Percentiles rank a stretch among this genome's conserved stretches.
phyloP scores from a whole-genome alignment of 92 coral and sea anemone genomes.

The Bergia sp. region DNA sequence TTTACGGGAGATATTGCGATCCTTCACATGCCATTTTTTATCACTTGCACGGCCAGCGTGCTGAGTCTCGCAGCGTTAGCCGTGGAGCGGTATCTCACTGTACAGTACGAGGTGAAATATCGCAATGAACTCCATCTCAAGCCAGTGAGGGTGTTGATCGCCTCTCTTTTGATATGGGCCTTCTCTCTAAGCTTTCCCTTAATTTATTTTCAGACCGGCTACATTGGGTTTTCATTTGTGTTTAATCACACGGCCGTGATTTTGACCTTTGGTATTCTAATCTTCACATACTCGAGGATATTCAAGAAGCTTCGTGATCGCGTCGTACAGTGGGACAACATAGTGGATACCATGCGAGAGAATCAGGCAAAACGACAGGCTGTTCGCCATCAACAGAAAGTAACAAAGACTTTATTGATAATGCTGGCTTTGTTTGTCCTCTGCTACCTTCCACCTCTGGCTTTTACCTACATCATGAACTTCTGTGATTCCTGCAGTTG shows the following conservation, averaged over 20 bases:
- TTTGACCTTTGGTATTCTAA: constrained; percentile 11
- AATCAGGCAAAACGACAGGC: constrained; percentile 40
- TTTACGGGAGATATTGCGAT: neutral
- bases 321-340: constrained; percentile 24
- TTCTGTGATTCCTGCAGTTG: constrained; percentile 35
- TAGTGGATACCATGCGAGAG: neutral
- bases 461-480: constrained; percentile 34
- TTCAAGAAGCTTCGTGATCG: constrained; percentile 29
- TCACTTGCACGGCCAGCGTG: constrained; percentile 53
- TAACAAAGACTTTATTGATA: constrained; percentile 29
- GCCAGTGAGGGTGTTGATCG: constrained; percentile 36
- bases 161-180: constrained; percentile 3
- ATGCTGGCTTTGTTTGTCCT: constrained; percentile 18
- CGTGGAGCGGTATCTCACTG: constrained; percentile 53
- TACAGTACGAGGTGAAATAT: constrained; percentile 46
- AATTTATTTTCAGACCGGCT: constrained; percentile 4
- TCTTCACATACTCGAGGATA: constrained; percentile 27
- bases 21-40: constrained; percentile 50
- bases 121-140: constrained; percentile 42
- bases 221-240: constrained; percentile 33
- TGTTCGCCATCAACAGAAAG: constrained; percentile 32
- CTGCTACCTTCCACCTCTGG: constrained; percentile 25
- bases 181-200: constrained; percentile 16
- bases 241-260: constrained; percentile 31
- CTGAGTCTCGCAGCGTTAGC: constrained; percentile 49